Conservation (phyloP, 2,113 vertebrate genomes). For the Tauraco erythrolophus region DNA sequence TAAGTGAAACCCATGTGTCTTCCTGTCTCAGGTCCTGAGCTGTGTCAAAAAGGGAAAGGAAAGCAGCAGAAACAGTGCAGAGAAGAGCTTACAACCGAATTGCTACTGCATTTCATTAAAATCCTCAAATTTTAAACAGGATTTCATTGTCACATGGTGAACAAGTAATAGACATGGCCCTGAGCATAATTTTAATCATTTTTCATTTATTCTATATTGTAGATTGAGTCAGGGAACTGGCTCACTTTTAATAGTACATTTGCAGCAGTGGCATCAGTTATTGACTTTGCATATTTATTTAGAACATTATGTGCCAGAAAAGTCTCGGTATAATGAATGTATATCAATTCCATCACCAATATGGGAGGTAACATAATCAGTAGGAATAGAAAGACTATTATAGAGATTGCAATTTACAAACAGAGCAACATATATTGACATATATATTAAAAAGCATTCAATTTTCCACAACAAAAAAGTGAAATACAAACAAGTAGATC, state of each 20-base stretch:
- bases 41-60: background rate
- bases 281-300: slow-evolving; percentile 15
- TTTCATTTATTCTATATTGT: background rate
- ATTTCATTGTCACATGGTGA: background rate
- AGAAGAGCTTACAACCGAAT: background rate
- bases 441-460: background rate
- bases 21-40: background rate
- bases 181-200: background rate
- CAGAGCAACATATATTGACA: background rate
- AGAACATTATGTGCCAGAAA: background rate
- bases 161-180: background rate
- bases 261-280: background rate
- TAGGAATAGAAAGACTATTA: background rate
- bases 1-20: background rate
- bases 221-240: background rate
- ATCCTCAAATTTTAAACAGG: background rate
- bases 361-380: background rate
- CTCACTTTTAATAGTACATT: background rate
- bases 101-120: background rate
- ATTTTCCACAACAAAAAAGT: background rate
- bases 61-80: background rate
- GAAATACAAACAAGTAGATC: background rate
- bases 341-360: background rate
- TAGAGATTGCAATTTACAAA: background rate
- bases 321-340: background rate